A percentile compares a stretch with the other conserved stretches of the same genome.
Conservation (phyloP, 2,797 vertebrate genomes). For the Mastacembelus armatus region DNA sequence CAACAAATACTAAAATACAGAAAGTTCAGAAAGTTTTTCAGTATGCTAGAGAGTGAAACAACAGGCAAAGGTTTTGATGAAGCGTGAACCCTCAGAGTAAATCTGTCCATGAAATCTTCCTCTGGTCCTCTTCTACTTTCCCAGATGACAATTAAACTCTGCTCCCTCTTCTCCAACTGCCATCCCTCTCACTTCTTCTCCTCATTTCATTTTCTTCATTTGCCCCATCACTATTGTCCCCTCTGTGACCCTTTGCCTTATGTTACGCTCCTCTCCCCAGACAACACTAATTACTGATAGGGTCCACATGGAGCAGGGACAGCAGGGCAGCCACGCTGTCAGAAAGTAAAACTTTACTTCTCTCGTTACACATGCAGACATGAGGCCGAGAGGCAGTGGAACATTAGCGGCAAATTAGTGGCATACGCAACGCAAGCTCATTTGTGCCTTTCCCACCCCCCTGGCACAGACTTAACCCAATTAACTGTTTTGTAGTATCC, state of each 20-base stretch:
- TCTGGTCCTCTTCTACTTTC: slow-evolving; percentile 1
- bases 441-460: slow-evolving; percentile 53
- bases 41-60: neutral
- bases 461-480: slow-evolving; percentile 73
- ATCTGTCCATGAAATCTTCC: neutral
- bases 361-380: slow-evolving; percentile 17
- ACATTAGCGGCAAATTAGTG: slow-evolving; percentile 55
- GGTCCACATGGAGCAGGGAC: slow-evolving; percentile 31
- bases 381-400: slow-evolving; percentile 39
- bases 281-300: slow-evolving; percentile 53
- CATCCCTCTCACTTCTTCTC: slow-evolving; percentile 3
- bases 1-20: neutral
- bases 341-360: slow-evolving; percentile 39
- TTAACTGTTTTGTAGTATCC: slow-evolving; percentile 66
- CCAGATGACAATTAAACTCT: slow-evolving; percentile 10
- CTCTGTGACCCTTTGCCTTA: slow-evolving; percentile 4
- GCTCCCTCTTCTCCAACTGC: neutral
- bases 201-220: slow-evolving; percentile 14
- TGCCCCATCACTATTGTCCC: slow-evolving; percentile 5
- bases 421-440: slow-evolving; percentile 51
- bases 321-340: slow-evolving; percentile 38
- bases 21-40: neutral
- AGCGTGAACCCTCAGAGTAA: neutral
- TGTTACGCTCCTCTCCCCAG: slow-evolving; percentile 23
- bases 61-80: neutral